Conservation (phyloP, 2,797 vertebrate species). For the Buceros bicornis region DNA sequence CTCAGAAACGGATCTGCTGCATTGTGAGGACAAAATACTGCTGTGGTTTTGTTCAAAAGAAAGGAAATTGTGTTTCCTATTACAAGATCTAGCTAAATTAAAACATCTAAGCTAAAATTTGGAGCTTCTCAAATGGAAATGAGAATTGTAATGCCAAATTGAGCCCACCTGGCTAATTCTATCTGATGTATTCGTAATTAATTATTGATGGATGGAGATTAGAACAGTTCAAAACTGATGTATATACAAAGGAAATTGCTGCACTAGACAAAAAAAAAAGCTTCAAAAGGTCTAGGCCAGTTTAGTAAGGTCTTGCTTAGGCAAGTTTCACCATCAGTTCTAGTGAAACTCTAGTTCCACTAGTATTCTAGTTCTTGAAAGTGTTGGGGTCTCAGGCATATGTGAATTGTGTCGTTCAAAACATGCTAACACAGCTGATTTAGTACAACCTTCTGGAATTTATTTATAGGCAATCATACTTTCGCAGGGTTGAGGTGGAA, state of each 20-base stretch:
- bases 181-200: neutral
- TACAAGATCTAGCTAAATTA: neutral
- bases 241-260: neutral
- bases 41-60: neutral
- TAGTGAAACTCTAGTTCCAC: neutral
- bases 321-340: neutral
- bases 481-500: neutral
- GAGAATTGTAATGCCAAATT: neutral
- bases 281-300: neutral
- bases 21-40: neutral
- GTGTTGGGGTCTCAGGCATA: neutral
- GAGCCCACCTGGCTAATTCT: neutral
- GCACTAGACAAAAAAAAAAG: neutral
- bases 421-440: neutral
- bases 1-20: neutral
- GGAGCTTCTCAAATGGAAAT: neutral
- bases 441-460: neutral
- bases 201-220: neutral
- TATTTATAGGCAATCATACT: neutral
- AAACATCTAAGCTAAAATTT: neutral
- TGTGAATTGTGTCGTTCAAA: neutral
- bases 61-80: neutral
- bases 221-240: neutral
- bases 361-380: neutral
- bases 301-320: neutral